Conservation (phyloP, 2,888 invertebrate genomes). For the Drosophila mayaguana region DNA sequence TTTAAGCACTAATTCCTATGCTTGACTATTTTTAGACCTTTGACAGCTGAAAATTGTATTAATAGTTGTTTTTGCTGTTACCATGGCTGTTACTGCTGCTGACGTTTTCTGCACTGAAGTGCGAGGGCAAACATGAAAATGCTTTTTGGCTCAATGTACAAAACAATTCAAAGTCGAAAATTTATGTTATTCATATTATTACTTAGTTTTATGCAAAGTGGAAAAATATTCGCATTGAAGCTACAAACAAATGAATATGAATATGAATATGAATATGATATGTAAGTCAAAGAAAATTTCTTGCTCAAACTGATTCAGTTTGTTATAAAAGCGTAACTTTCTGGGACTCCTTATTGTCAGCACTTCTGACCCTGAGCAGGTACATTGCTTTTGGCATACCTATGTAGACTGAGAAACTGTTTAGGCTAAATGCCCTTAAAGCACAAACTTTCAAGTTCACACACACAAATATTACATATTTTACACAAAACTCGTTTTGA, state of each 20-base stretch:
- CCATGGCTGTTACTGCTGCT: background rate
- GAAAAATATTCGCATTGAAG: background rate
- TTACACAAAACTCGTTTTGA: slow-evolving; percentile 20
- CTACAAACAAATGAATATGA: no score
- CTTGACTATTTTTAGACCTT: slow-evolving; percentile 46
- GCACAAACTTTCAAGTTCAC: slow-evolving; percentile 43
- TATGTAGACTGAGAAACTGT: background rate
- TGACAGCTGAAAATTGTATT: slow-evolving; percentile 13
- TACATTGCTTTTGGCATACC: background rate
- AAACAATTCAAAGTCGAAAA: background rate
- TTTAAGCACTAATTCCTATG: slow-evolving; percentile 35
- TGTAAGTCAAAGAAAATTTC: background rate
- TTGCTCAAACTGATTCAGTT: background rate
- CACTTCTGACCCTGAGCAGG: background rate
- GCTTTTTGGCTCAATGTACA: slow-evolving; percentile 13
- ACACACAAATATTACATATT: slow-evolving; percentile 24
- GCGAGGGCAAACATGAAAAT: slow-evolving; percentile 19
- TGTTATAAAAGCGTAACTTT: background rate
- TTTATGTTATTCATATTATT: background rate
- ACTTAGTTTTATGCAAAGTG: background rate
- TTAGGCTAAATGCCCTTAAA: slow-evolving; percentile 21
- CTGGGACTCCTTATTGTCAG: background rate
- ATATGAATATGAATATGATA: no score
- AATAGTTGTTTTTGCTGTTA: background rate
- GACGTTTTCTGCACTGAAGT: slow-evolving; percentile 8